phyloP scores from a whole-genome alignment of 2,797 vertebrate genomes.

The Acestrorhynchus altus region DNA sequence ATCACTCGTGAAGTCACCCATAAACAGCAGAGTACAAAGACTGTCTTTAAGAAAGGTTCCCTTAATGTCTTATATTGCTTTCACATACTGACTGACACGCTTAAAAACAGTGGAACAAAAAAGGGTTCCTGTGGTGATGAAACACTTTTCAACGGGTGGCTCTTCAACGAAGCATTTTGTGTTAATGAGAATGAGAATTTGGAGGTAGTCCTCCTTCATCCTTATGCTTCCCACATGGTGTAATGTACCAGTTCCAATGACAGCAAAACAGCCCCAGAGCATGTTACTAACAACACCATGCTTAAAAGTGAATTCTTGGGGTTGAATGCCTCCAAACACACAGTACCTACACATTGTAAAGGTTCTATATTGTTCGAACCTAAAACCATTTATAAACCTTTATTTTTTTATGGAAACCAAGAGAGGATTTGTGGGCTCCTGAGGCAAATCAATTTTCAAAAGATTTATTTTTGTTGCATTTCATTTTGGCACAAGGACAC shows the following conservation, averaged over 20 bases:
- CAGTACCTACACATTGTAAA: no score
- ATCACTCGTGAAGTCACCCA: slow-evolving; percentile 4
- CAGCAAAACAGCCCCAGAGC: no score
- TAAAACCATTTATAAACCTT: not conserved
- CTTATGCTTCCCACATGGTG: no score
- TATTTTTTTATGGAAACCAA: slow-evolving; percentile 3
- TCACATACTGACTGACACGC: slow-evolving; percentile 29
- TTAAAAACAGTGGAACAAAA: not conserved
- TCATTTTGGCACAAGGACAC: slow-evolving; percentile 23
- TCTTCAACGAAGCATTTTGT: not conserved
- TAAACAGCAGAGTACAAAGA: slow-evolving; percentile 16
- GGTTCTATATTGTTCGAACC: no score
- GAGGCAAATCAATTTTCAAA: not conserved
- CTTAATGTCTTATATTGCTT: slow-evolving; percentile 45
- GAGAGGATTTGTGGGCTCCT: not conserved
- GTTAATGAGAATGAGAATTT: not conserved
- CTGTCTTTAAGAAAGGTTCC: slow-evolving; percentile 6
- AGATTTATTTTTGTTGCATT: not conserved
- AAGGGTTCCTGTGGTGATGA: no score
- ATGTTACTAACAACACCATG: no score
- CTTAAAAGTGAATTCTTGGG: no score
- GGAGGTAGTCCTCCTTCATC: no score
- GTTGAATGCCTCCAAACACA: no score
- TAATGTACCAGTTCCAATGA: not conserved
- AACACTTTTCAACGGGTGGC: not conserved